A percentile compares a stretch with the other conserved stretches of the same genome.
Conservation (phyloP, 2,797 vertebrate species). For the Gallinago stenura region DNA sequence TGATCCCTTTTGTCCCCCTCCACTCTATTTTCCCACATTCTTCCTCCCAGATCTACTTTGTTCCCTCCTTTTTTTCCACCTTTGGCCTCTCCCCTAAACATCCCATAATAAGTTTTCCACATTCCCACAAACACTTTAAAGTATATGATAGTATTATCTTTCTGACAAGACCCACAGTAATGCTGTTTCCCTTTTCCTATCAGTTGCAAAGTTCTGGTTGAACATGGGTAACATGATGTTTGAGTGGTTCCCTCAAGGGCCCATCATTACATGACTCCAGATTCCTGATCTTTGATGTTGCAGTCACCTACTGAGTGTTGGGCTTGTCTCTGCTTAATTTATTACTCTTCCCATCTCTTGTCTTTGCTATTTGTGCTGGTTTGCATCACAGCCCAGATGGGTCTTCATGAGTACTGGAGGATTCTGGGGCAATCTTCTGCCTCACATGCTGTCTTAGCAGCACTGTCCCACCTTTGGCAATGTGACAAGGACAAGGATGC, state of each 20-base stretch:
- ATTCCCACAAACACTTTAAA: background rate
- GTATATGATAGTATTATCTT: background rate
- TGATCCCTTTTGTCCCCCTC: background rate
- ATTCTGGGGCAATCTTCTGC: background rate
- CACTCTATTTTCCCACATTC: background rate
- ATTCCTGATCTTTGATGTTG: background rate
- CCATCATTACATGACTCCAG: background rate
- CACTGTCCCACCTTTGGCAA: background rate
- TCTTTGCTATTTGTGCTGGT: background rate
- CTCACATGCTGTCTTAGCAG: background rate
- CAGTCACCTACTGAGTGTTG: background rate
- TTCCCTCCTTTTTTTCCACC: background rate
- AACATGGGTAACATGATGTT: background rate
- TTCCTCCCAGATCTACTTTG: background rate
- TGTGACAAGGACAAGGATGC: background rate
- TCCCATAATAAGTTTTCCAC: background rate
- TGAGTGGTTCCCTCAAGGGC: background rate
- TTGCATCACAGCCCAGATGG: background rate
- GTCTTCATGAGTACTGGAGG: background rate
- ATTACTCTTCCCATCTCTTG: background rate
- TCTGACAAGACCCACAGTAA: background rate
- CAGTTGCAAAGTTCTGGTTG: background rate
- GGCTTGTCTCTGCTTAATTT: background rate
- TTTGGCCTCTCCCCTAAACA: background rate
- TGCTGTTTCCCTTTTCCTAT: background rate